These are phyloP conservation scores for Equus quagga DNA, from an alignment of 2,113 vertebrate species.

Conservation along the genomic window DNA sequence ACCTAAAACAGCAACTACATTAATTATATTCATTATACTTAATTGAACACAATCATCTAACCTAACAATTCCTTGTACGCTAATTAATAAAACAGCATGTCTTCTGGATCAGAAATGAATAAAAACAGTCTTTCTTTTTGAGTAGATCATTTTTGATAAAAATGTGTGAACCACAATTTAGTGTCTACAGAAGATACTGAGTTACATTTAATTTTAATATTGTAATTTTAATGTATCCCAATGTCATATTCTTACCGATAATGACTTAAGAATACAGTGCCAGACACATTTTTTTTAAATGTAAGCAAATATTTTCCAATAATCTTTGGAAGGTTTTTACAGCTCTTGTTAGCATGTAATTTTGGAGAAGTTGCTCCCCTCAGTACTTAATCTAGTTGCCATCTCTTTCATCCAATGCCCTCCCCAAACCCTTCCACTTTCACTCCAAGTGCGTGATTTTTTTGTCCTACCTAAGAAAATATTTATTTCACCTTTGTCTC, in stretches of 20 bases:
- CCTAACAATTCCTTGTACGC: constrained; percentile 83
- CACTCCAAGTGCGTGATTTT: background rate
- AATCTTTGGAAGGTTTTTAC: background rate
- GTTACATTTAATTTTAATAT: constrained; percentile 26
- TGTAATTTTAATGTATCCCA: background rate
- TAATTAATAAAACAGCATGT: constrained; percentile 87
- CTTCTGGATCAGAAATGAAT: constrained; percentile 76
- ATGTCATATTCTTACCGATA: background rate
- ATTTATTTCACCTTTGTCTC: background rate
- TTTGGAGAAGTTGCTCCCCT: background rate
- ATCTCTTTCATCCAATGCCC: background rate
- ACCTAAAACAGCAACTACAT: constrained; percentile 84
- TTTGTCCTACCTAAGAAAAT: background rate
- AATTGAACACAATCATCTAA: constrained; percentile 86
- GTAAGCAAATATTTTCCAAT: background rate
- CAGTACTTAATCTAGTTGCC: background rate
- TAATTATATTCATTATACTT: constrained; percentile 86
- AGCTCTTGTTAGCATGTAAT: background rate
- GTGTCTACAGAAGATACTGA: background rate
- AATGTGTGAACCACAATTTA: background rate
- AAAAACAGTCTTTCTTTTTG: background rate
- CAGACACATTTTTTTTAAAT: background rate
- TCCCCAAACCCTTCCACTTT: background rate
- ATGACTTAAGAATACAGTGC: background rate
- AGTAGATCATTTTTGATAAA: constrained; percentile 57